Conservation (phyloP, 2,888 invertebrate genomes). For the Nephrotoma flavescens region DNA sequence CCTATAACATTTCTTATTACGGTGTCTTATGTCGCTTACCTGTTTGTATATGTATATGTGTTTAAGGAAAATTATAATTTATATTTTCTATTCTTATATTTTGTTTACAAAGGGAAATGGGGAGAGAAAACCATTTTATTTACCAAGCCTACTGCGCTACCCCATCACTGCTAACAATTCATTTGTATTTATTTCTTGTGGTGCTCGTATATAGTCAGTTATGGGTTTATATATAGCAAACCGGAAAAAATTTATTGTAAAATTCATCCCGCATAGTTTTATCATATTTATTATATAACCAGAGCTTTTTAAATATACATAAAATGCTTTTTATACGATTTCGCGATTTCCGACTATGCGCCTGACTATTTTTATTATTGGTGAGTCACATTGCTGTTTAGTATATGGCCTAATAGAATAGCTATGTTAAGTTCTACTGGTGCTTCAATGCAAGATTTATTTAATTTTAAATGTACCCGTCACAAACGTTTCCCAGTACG, state of each 20-base stretch:
- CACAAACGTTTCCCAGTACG: too few relatives aligned
- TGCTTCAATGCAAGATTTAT: too few relatives aligned
- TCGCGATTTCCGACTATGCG: too few relatives aligned
- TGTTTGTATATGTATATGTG: neutral
- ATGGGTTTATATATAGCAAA: neutral
- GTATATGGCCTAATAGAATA: too few relatives aligned
- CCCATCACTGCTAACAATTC: neutral
- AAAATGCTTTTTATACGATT: neutral
- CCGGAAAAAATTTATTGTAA: neutral
- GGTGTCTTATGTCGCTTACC: neutral
- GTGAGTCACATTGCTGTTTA: too few relatives aligned
- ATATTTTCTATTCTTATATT: neutral
- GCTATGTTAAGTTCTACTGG: too few relatives aligned
- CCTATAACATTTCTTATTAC: neutral
- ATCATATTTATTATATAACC: neutral
- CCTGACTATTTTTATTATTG: too few relatives aligned
- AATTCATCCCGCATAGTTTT: neutral
- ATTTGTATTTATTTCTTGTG: neutral
- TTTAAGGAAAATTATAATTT: neutral
- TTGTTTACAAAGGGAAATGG: neutral
- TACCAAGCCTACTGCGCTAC: neutral
- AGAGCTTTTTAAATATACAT: neutral
- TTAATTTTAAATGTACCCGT: too few relatives aligned
- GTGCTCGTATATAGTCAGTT: neutral
- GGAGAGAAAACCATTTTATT: neutral